These are phyloP conservation scores for Cirrhinus molitorella DNA, from an alignment of 2,797 vertebrate species.

Conservation along the genomic window DNA sequence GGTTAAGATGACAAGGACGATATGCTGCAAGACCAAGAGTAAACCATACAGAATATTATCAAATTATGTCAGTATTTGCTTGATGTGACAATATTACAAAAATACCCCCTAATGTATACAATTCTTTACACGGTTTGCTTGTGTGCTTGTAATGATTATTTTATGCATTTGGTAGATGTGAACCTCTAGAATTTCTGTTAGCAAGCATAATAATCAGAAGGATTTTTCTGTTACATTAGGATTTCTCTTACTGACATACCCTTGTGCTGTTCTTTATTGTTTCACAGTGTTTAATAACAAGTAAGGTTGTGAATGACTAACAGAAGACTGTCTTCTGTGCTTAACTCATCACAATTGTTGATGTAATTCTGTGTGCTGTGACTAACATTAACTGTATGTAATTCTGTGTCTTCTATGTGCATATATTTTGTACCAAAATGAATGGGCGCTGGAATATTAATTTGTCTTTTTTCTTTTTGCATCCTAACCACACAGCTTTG, in stretches of 20 bases:
- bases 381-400: constrained; percentile 53
- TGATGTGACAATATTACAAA: not conserved
- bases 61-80: not conserved
- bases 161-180: constrained; percentile 43
- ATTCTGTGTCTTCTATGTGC: constrained; percentile 15
- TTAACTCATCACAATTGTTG: constrained; percentile 60
- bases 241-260: constrained; percentile 43
- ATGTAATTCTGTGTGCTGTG: constrained; percentile 30
- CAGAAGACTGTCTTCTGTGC: constrained; percentile 63
- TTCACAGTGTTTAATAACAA: constrained; percentile 61
- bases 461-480: constrained; percentile 55
- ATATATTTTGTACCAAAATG: not conserved
- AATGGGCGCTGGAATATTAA: constrained; percentile 11
- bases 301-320: constrained; percentile 63
- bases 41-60: not conserved
- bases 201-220: constrained; percentile 54
- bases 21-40: constrained; percentile 6
- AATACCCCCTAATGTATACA: not conserved
- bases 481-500: constrained; percentile 68
- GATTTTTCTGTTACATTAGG: constrained; percentile 13
- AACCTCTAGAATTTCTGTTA: constrained; percentile 56
- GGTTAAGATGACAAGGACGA: not conserved
- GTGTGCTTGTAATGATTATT: not conserved
- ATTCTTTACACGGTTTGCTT: not conserved
- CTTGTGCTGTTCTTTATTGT: constrained; percentile 58